Percentiles rank a stretch among this genome's conserved stretches.
Conservation (phyloP, 2,113 vertebrate genomes). For the Carassius gibelio region DNA sequence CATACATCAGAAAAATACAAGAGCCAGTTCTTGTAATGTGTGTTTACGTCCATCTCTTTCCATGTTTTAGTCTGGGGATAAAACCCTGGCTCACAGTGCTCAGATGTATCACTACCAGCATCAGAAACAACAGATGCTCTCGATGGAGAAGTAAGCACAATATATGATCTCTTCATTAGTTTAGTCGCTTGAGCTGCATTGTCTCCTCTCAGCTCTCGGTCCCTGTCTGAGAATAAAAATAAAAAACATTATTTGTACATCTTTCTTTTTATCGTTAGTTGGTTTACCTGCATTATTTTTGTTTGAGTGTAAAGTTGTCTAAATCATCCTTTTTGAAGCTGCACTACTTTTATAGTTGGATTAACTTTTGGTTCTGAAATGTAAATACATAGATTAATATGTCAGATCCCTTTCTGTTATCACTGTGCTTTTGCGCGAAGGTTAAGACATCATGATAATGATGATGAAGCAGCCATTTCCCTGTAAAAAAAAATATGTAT, state of each 20-base stretch:
- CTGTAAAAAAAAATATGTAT: not conserved
- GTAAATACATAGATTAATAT: not conserved
- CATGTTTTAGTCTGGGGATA: slow-evolving; percentile 82
- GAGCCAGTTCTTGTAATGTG: not conserved
- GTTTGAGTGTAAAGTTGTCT: not conserved
- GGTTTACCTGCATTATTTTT: not conserved
- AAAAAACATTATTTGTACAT: no score
- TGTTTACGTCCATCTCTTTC: not conserved
- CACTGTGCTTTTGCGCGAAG: not conserved
- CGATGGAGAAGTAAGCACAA: slow-evolving; percentile 80
- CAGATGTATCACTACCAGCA: slow-evolving; percentile 98
- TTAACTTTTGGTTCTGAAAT: not conserved
- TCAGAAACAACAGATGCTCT: slow-evolving; percentile 95
- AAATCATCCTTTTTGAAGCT: not conserved
- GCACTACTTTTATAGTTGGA: not conserved
- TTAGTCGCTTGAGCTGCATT: not conserved
- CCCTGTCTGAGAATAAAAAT: no score
- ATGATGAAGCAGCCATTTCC: not conserved
- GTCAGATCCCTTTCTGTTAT: not conserved
- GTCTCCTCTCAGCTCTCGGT: not conserved
- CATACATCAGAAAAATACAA: not conserved
- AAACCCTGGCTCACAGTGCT: slow-evolving; percentile 87
- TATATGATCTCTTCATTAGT: not conserved
- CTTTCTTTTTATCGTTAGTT: no score
- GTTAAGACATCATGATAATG: not conserved